These are phyloP conservation scores for Colistium nudipinnis DNA, from an alignment of 2,113 vertebrate genomes.

Conservation along the genomic window DNA sequence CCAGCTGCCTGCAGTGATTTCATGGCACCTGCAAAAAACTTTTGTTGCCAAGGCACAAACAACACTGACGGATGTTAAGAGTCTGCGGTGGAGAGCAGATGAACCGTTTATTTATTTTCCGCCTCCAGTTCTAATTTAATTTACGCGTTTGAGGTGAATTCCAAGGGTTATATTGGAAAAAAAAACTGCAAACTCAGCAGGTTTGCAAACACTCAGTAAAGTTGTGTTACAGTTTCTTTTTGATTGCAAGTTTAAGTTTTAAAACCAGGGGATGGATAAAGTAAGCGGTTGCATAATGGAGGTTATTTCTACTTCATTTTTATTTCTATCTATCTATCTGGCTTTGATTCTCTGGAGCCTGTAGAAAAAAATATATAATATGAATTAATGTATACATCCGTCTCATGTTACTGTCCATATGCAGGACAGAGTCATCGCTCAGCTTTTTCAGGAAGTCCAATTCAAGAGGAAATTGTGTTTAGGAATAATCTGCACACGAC, in stretches of 20 bases:
- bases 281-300: background rate
- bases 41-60: background rate
- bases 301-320: background rate
- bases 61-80: background rate
- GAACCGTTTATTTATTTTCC: background rate
- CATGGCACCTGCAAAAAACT: background rate
- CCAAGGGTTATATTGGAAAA: too few species aligned
- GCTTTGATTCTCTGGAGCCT: background rate
- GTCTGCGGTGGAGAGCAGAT: background rate
- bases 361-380: background rate
- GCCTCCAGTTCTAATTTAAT: background rate
- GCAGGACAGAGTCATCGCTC: background rate
- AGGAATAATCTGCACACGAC: background rate
- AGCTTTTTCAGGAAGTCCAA: background rate
- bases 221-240: background rate
- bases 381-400: background rate
- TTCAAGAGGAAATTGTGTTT: background rate
- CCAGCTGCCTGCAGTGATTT: constrained; percentile 51
- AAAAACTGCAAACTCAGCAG: background rate
- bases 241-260: background rate
- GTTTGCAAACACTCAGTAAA: too few species aligned
- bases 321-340: too few species aligned
- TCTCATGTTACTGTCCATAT: background rate
- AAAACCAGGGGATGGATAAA: background rate
- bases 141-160: background rate